phyloP scores from a whole-genome alignment of 2,797 vertebrate species.

The Catostomus latipinnis region DNA sequence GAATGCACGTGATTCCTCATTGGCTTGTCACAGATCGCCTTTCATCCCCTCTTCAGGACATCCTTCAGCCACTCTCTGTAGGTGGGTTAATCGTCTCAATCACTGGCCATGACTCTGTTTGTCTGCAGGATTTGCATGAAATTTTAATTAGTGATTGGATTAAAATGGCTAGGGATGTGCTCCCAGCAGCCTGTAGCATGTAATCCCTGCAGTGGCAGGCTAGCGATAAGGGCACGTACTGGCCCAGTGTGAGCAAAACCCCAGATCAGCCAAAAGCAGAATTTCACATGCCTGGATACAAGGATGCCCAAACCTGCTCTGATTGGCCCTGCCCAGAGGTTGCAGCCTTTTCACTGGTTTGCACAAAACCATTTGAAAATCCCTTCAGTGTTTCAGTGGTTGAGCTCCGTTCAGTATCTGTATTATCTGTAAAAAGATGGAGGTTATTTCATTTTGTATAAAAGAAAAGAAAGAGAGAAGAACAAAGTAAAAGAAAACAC shows the following conservation, averaged over 20 bases:
- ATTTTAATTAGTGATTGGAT: constrained; percentile 76
- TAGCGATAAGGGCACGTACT: constrained; percentile 54
- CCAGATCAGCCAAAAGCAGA: constrained; percentile 31
- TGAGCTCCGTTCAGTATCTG: background rate
- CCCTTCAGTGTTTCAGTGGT: constrained; percentile 15
- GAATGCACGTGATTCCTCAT: background rate
- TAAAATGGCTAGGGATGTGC: constrained; percentile 65
- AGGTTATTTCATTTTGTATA: background rate
- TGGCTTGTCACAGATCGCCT: constrained; percentile 41
- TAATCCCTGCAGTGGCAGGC: constrained; percentile 72
- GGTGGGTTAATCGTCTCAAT: constrained; percentile 59
- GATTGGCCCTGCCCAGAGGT: constrained; percentile 38
- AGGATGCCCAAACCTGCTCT: constrained; percentile 25
- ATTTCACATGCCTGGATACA: constrained; percentile 30
- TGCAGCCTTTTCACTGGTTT: constrained; percentile 24
- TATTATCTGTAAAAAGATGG: background rate
- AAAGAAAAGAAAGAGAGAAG: background rate
- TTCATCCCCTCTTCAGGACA: constrained; percentile 44
- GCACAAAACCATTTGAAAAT: constrained; percentile 17
- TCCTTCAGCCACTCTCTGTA: constrained; percentile 36
- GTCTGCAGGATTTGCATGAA: constrained; percentile 68
- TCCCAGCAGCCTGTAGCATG: constrained; percentile 71
- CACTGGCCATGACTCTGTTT: constrained; percentile 53
- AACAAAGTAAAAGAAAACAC: background rate
- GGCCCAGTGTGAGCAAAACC: constrained; percentile 50